Conservation (phyloP, 2,888 invertebrate genomes). For the Ichneumon xanthorius region DNA sequence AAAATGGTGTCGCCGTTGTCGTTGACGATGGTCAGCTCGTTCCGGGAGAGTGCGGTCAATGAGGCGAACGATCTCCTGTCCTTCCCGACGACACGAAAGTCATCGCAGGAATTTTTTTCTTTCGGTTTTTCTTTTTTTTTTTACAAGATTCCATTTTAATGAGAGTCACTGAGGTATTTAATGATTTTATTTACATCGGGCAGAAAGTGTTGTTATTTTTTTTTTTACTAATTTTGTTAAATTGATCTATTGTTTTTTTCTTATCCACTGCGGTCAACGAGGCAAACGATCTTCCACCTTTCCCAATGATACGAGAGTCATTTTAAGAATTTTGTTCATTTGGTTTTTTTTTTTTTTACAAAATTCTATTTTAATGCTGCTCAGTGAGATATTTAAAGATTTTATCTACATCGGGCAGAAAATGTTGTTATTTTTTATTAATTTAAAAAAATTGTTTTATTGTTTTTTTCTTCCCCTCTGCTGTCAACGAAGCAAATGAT, state of each 20-base stretch:
- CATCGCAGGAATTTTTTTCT: neutral
- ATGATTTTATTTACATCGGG: too few relatives aligned
- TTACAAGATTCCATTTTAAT: neutral
- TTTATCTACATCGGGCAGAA: too few relatives aligned
- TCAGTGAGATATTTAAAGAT: neutral
- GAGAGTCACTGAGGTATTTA: too few relatives aligned
- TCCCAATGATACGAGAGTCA: constrained; percentile 6
- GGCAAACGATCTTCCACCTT: constrained; percentile 29
- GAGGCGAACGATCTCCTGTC: constrained; percentile 32
- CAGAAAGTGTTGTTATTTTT: too few relatives aligned
- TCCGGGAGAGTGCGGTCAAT: constrained; percentile 32
- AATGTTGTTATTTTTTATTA: neutral
- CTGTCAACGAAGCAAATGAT: constrained; percentile 35
- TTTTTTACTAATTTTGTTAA: too few relatives aligned
- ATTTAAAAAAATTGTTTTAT: neutral
- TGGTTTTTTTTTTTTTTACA: neutral
- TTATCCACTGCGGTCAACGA: constrained; percentile 21
- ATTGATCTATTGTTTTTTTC: neutral
- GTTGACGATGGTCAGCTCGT: constrained; percentile 24
- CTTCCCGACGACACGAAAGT: constrained; percentile 10
- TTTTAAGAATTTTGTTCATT: neutral
- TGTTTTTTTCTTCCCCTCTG: neutral
- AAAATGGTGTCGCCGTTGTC: constrained; percentile 50
- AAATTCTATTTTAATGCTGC: neutral
- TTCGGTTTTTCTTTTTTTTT: too few relatives aligned